Evolutionary conservation across 2,797 vertebrate species (phyloP), one percentile per base, ranked within the genome.

Genomic region (Microctenopoma lineatum): DNA sequence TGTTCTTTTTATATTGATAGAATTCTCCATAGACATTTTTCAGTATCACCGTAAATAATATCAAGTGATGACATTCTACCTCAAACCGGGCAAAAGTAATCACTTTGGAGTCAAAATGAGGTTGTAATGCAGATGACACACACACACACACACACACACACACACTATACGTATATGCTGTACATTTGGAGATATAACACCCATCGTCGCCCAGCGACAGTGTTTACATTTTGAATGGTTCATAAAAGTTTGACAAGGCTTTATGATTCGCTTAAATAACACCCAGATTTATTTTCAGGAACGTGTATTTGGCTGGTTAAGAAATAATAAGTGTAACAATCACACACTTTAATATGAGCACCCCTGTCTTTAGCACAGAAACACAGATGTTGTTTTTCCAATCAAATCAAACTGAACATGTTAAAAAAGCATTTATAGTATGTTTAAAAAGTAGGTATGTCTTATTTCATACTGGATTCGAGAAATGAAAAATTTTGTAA

Each of bases 201-300:
- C 64, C 58, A 79, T 63, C 65, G 86, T 95, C 93, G 95, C 84
- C 94, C 96, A 80, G 95, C 95, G 94, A 96, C 94, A 72, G 83
- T 79, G 89, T 71, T 59, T 44, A 63, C 1, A 3, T 62, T 85
- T 75, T 45, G 26, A 58, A 59, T 91, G 81, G 82, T 77, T 81
- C 89, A 89, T 76, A 82, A 86, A 81, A 79, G 79, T 86, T 73
- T 73, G 42, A 64, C 7, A 47, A 72, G 75, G 59, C 66, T 72
- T 12, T 53, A 34, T 38, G n/a, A 52, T 55, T 18, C 18, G 76
- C 56, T 58, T 53, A 73, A 61, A 68, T 75, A 4, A 32, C 61
- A 39, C 25, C 32, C n/a, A 3, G 59, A 64, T 78, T 46, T 39
- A 36, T 7, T 54, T 71, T 56, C 44, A 42, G 64, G 61, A 42